Base-by-base conservation (phyloP, 2,888 invertebrate species). In the Rhaphigaster nebulosa region DNA sequence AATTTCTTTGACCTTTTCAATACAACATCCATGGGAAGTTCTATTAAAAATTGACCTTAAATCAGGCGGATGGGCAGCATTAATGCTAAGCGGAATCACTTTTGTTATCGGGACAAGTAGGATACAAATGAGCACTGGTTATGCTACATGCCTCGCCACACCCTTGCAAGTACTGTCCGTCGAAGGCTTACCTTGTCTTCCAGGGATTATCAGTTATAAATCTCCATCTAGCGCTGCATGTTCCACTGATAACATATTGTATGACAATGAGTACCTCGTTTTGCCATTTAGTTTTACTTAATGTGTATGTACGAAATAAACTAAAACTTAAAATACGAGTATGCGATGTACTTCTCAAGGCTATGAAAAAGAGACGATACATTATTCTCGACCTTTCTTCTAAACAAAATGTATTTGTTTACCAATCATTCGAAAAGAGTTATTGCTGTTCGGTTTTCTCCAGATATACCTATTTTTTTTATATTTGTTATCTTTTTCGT, bases 251-350 rank as follows among this genome's bases (percentile, higher is more conserved):
- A 76, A 76, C 70, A 38, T 76, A 23, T 76, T 76, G 70, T 76
- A 76, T 76, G 34, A 76, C 70, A 76, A 76, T 76, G 70, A 76
- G 70, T 76, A 76, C 70, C 38, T 76, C 70, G 70, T 76, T 38
- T 76, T 38, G 70, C 70, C 34, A 76, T 76, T 76, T 76, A 76
- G 70, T 76, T 20, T 34, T 38, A 76, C 10, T 38, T 76, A 38
- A 76, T 76, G 70, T 26, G 34, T 10, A 76, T 76, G 5, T 38
- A 38, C 34, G 38, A 76, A 76, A 76, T 76, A 34, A 76, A 76
- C 20, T 8, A 76, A 76, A 76, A 76, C 34, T 38, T 23, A 34
- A 76, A 38, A 15, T 34, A n/a, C n/a, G n/a, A n/a, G n/a, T n/a
- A 76, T 38, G 20, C 20, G 34, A 38, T 76, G 70, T 38, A 76